A percentile compares a stretch with the other conserved stretches of the same genome.
phyloP scores from a whole-genome alignment of 2,888 invertebrate species.

The Drosophila limbata region DNA sequence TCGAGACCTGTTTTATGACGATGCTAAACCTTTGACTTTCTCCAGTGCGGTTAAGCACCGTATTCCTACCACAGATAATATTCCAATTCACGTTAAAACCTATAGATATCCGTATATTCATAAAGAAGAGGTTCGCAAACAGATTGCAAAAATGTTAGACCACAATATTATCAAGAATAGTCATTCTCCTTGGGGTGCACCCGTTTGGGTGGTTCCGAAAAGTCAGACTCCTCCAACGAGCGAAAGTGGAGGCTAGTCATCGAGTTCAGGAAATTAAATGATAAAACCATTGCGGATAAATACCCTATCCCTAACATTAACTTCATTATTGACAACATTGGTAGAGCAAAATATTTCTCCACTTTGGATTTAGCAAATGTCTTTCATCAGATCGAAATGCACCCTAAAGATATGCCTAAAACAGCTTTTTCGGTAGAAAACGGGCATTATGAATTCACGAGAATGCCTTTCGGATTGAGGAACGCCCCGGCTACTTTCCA shows the following conservation, averaged over 20 bases:
- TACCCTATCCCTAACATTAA: not conserved
- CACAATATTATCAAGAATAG: not conserved
- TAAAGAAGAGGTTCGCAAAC: not conserved
- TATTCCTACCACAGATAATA: not conserved
- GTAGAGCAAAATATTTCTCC: not conserved
- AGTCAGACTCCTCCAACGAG: not conserved
- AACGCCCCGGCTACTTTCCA: conserved; percentile 3
- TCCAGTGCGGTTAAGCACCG: not conserved
- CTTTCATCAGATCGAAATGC: not conserved
- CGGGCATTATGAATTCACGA: not conserved
- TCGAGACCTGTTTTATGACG: conserved; percentile 4
- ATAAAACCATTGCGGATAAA: not conserved
- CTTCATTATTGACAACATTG: not conserved
- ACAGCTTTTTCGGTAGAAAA: not conserved
- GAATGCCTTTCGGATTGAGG: not conserved
- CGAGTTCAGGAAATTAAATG: not conserved
- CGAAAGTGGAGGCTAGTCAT: not conserved
- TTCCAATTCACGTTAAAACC: not conserved
- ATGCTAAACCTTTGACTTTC: conserved; percentile 7
- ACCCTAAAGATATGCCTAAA: not conserved
- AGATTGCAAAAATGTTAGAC: not conserved
- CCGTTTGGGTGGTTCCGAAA: not conserved
- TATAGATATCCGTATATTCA: not conserved
- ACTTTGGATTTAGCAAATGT: too few species aligned
- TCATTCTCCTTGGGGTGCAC: not conserved